phyloP scores from a whole-genome alignment of 1,140 invertebrate genomes.

The Apis cerana region DNA sequence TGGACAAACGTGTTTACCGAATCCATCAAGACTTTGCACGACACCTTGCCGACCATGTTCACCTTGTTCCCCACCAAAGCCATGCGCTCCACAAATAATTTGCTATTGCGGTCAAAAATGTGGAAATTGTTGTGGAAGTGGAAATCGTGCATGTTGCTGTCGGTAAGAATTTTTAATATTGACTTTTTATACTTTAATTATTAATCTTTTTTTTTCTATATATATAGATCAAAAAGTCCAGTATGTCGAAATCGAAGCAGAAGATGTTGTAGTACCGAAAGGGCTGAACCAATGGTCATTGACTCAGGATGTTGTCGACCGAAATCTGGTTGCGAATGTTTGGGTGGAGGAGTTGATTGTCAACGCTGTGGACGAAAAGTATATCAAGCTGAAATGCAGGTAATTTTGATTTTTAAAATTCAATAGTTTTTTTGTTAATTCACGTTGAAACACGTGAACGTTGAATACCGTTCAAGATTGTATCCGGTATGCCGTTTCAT shows the following conservation, averaged over 20 bases:
- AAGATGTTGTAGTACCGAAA: conserved; percentile 35
- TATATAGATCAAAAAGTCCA: conserved; percentile 52
- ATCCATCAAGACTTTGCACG: conserved; percentile 49
- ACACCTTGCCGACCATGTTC: conserved; percentile 58
- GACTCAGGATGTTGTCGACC: conserved; percentile 41
- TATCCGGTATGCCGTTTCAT: conserved; percentile 78
- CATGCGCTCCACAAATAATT: conserved; percentile 51
- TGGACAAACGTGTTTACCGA: conserved; percentile 63
- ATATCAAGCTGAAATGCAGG: conserved; percentile 77
- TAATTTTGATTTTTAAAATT: conserved; percentile 41
- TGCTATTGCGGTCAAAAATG: conserved; percentile 46
- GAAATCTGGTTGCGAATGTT: conserved; percentile 67
- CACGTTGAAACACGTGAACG: background rate
- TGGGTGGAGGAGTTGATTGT: conserved; percentile 74
- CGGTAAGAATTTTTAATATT: conserved; percentile 54
- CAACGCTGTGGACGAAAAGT: conserved; percentile 75
- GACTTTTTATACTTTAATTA: background rate
- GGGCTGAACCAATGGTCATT: background rate
- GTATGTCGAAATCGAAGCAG: conserved; percentile 26
- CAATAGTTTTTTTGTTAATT: background rate
- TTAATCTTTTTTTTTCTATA: conserved; percentile 30
- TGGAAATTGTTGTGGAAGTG: conserved; percentile 41
- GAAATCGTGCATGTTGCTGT: conserved; percentile 38
- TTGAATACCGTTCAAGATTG: conserved; percentile 62
- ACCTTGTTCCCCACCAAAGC: conserved; percentile 59